phyloP scores from a whole-genome alignment of 2,888 invertebrate species.

The Pristionchus exspectatus region DNA sequence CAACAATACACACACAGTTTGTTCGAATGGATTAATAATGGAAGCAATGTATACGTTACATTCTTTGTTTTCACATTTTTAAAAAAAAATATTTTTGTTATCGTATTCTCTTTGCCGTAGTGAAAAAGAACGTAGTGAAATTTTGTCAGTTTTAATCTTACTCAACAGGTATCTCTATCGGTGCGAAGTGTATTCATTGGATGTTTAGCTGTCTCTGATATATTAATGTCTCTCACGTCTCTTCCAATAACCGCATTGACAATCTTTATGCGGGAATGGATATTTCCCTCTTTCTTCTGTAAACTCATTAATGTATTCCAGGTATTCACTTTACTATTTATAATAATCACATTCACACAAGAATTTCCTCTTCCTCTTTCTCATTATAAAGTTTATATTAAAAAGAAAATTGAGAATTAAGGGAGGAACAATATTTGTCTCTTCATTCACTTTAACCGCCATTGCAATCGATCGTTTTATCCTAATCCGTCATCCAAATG shows the following conservation, averaged over 20 bases:
- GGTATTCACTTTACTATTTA: conserved; percentile 59
- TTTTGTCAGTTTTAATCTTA: background rate
- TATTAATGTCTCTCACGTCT: conserved; percentile 72
- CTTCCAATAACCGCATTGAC: conserved; percentile 77
- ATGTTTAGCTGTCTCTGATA: conserved; percentile 70
- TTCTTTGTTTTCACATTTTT: too few species aligned
- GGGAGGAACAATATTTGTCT: conserved; percentile 77
- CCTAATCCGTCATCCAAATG: conserved; percentile 72
- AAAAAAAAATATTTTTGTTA: too few species aligned
- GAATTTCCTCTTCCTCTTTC: too few species aligned
- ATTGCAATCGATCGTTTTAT: conserved; percentile 77
- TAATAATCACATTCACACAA: too few species aligned
- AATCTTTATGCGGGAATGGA: conserved; percentile 76
- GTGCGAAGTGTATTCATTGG: conserved; percentile 73
- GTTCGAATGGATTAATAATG: too few species aligned
- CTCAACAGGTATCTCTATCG: conserved; percentile 74
- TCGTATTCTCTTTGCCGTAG: too few species aligned
- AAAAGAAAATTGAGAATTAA: conserved; percentile 58
- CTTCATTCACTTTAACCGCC: conserved; percentile 76
- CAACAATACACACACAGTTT: too few species aligned
- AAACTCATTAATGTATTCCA: conserved; percentile 76
- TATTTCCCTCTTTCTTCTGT: conserved; percentile 75
- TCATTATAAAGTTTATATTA: too few species aligned
- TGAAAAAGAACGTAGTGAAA: background rate
- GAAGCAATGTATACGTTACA: too few species aligned